Evolutionary conservation across 2,797 vertebrate genomes (phyloP).

Genomic region (Cynopterus sphinx): DNA sequence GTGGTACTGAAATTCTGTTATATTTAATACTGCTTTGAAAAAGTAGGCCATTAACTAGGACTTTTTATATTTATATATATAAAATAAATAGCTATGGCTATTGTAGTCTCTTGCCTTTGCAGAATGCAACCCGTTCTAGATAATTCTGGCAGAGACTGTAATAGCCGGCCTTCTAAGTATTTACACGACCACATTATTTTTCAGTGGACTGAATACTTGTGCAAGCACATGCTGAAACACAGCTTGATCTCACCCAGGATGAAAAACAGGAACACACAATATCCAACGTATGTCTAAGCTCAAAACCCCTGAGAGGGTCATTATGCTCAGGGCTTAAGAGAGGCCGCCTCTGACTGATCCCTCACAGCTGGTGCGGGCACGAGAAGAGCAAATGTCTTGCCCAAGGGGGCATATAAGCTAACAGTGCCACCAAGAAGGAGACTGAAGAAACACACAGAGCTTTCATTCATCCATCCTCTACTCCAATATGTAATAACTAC

Average conservation of each 20-base stretch:
- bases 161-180: neutral
- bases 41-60: neutral
- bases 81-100: neutral
- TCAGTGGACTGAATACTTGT: neutral
- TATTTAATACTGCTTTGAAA: neutral
- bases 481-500: neutral
- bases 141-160: neutral
- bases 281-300: neutral
- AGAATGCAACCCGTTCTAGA: neutral
- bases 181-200: neutral
- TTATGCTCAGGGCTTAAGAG: neutral
- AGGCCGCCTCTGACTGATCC: accelerated
- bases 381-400: neutral
- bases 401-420: neutral
- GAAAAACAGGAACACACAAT: neutral
- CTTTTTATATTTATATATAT: neutral
- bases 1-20: neutral
- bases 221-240: neutral
- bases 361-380: neutral
- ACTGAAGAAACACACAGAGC: neutral
- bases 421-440: neutral
- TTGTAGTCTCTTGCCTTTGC: neutral
- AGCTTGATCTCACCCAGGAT: neutral
- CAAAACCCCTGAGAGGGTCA: neutral
- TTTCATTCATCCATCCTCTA: neutral